Base-by-base conservation (phyloP, 53 echinoderm and acorn worm species). In the Crossaster papposus region DNA sequence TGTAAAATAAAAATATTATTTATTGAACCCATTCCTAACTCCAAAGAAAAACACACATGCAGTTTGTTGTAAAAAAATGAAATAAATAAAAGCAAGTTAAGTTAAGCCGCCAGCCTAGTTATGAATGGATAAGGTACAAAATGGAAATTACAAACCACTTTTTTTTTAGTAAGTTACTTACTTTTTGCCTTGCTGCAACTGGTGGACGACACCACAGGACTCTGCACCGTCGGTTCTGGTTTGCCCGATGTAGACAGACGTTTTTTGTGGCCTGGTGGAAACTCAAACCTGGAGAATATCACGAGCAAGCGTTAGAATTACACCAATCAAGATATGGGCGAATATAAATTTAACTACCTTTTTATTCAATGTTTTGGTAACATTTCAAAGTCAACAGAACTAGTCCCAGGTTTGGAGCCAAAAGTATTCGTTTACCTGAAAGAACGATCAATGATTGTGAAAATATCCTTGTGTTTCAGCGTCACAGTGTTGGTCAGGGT, bases 361-460 rank as follows among this genome's bases (percentile, higher is more conserved):
- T n/a, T n/a, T n/a, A n/a, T n/a, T n/a, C n/a, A n/a, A n/a, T n/a
- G n/a, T n/a, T n/a, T n/a, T n/a, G n/a, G n/a, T n/a, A n/a, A n/a
- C n/a, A n/a, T n/a, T n/a, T n/a, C n/a, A n/a, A n/a, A n/a, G n/a
- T n/a, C n/a, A n/a, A n/a, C n/a, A n/a, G n/a, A n/a, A n/a, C n/a
- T n/a, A n/a, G n/a, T n/a, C n/a, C n/a, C n/a, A n/a, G n/a, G n/a
- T n/a, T n/a, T n/a, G n/a, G n/a, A n/a, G n/a, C n/a, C n/a, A n/a
- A n/a, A n/a, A n/a, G n/a, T n/a, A n/a, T n/a, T n/a, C n/a, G n/a
- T n/a, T n/a, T 79, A 96, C 99, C 99, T 94, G 91, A 99, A 99
- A 55, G 96, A 96, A 33, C 99, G 83, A 78, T 99, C 99, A 64
- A 96, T 94, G 35, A 99, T 99, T 8, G 99, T 99, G 54, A 99